Percentiles rank a stretch among this genome's conserved stretches.
Evolutionary conservation across 2,888 invertebrate species (phyloP).

Genomic region (Hemicrepidius hirtus): DNA sequence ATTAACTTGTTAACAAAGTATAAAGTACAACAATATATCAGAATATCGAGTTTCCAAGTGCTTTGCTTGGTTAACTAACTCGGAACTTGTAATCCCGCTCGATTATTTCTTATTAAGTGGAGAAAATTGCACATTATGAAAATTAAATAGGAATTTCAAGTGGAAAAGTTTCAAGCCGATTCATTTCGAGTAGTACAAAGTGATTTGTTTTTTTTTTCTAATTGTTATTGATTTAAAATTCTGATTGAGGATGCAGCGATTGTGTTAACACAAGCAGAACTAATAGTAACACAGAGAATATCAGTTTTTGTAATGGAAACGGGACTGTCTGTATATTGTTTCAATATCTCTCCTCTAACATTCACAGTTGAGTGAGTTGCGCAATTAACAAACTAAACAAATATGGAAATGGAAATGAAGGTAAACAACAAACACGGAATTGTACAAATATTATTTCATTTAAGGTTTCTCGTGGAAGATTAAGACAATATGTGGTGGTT

Average conservation of each 20-base stretch:
- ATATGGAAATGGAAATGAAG: slow-evolving; percentile 39
- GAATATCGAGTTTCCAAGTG: slow-evolving; percentile 39
- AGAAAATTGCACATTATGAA: slow-evolving; percentile 22
- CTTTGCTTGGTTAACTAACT: slow-evolving; percentile 37
- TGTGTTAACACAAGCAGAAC: slow-evolving; percentile 7
- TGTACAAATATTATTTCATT: slow-evolving; percentile 37
- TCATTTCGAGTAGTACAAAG: neutral
- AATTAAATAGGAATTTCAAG: slow-evolving; percentile 1
- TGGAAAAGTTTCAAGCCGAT: neutral
- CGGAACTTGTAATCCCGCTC: slow-evolving; percentile 32
- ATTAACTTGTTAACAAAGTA: slow-evolving; percentile 42
- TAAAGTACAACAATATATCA: slow-evolving; percentile 41
- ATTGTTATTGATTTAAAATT: neutral
- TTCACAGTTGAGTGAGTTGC: slow-evolving; percentile 30
- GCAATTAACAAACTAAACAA: slow-evolving; percentile 46
- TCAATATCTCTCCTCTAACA: slow-evolving; percentile 27
- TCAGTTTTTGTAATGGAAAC: slow-evolving; percentile 21
- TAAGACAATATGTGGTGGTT: neutral
- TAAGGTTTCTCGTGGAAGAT: slow-evolving; percentile 8
- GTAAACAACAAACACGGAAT: slow-evolving; percentile 35
- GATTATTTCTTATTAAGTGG: slow-evolving; percentile 20
- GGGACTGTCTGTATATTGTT: slow-evolving; percentile 20
- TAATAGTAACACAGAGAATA: slow-evolving; percentile 5
- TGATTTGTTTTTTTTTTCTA: neutral
- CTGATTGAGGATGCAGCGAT: neutral